phyloP scores from a whole-genome alignment of 2,113 vertebrate species.

The Myotis brandtii region DNA sequence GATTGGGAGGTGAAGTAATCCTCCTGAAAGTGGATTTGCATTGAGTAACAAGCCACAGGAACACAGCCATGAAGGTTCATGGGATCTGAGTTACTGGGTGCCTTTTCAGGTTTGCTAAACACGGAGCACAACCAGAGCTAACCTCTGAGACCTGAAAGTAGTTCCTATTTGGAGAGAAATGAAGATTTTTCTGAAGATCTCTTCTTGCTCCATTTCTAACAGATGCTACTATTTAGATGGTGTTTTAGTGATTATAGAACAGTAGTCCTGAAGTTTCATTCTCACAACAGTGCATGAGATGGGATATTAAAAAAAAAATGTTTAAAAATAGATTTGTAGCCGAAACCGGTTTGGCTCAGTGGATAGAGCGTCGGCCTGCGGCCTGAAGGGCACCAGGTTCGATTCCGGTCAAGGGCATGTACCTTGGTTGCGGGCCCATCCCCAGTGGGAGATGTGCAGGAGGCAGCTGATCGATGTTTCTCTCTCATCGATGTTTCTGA shows the following conservation, averaged over 20 bases:
- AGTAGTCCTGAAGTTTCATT: background rate
- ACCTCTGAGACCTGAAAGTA: background rate
- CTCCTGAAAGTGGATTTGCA: constrained; percentile 42
- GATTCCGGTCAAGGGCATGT: no score
- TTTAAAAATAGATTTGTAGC: no score
- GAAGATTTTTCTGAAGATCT: constrained; percentile 41
- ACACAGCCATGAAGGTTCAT: background rate
- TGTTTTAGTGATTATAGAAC: background rate
- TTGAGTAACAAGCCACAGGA: background rate
- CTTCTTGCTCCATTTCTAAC: background rate
- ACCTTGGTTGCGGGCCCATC: no score
- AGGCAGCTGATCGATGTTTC: no score
- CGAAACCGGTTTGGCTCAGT: no score
- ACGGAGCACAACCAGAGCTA: background rate
- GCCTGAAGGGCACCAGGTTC: no score
- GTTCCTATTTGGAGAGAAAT: background rate
- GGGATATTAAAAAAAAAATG: background rate
- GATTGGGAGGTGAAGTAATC: constrained; percentile 51
- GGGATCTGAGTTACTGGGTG: constrained; percentile 7
- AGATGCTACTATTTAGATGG: background rate
- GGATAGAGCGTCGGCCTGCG: no score
- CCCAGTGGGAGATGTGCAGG: no score
- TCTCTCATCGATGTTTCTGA: no score
- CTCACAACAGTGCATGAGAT: background rate
- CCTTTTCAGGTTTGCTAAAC: background rate